phyloP scores from a whole-genome alignment of 2,888 invertebrate species.

The Epinotia nisella region DNA sequence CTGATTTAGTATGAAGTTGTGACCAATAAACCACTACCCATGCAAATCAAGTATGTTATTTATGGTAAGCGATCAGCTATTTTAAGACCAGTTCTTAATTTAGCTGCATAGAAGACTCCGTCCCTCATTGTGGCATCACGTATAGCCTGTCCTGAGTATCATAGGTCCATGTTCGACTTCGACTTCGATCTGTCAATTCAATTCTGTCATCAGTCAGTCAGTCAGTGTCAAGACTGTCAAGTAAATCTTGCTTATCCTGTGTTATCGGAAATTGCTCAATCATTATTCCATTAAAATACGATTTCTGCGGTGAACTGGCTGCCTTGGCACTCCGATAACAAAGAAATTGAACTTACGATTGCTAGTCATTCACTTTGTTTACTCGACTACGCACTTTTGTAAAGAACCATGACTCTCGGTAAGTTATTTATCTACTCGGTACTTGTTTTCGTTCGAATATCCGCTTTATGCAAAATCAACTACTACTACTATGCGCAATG shows the following conservation, averaged over 20 bases:
- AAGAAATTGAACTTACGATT: neutral
- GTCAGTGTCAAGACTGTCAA: neutral
- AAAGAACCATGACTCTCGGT: conserved; percentile 37
- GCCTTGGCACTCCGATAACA: neutral
- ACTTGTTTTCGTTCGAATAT: conserved; percentile 4
- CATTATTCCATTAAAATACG: conserved; percentile 27
- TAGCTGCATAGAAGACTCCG: too few relatives aligned
- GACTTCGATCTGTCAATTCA: too few relatives aligned
- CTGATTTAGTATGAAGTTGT: too few relatives aligned
- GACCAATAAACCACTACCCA: too few relatives aligned
- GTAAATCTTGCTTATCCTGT: neutral
- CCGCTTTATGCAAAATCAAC: neutral
- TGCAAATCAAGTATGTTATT: too few relatives aligned
- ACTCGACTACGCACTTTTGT: neutral
- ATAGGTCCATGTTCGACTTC: too few relatives aligned
- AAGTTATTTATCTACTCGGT: conserved; percentile 24
- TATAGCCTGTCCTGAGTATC: too few relatives aligned
- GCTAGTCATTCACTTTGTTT: conserved; percentile 2
- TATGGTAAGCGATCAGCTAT: too few relatives aligned
- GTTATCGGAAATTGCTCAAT: conserved; percentile 33
- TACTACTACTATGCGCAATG: neutral
- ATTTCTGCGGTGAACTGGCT: conserved; percentile 10
- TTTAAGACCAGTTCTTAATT: too few relatives aligned
- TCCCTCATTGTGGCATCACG: too few relatives aligned
- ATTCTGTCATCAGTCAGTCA: conserved; percentile 22